Conservation (phyloP, 2,888 invertebrate species). For the Tachystola acroxantha region DNA sequence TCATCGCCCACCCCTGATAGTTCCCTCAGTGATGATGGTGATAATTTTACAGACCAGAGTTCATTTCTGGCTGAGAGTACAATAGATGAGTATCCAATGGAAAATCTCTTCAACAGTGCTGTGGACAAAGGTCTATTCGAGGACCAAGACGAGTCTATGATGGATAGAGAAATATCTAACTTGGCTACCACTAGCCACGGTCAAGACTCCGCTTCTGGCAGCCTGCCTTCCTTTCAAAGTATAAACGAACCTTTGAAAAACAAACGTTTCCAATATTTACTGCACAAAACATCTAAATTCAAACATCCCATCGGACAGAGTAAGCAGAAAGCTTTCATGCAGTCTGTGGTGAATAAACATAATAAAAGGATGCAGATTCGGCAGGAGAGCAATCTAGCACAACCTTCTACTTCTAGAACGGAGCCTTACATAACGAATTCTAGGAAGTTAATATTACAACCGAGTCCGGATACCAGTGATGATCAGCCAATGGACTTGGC, state of each 20-base stretch:
- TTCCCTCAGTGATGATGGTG: slow-evolving; percentile 67
- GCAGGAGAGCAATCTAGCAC: slow-evolving; percentile 47
- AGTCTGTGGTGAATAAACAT: slow-evolving; percentile 72
- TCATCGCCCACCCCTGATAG: slow-evolving; percentile 58
- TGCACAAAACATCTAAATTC: slow-evolving; percentile 72
- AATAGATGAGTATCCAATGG: slow-evolving; percentile 73
- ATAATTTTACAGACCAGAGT: slow-evolving; percentile 67
- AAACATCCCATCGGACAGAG: slow-evolving; percentile 70
- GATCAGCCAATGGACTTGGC: slow-evolving; percentile 47
- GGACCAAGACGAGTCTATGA: slow-evolving; percentile 66
- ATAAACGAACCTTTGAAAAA: slow-evolving; percentile 69
- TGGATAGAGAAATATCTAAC: slow-evolving; percentile 72
- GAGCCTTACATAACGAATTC: slow-evolving; percentile 58
- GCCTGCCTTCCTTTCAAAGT: slow-evolving; percentile 65
- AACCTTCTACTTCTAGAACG: slow-evolving; percentile 64
- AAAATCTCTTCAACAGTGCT: slow-evolving; percentile 69
- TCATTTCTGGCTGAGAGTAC: slow-evolving; percentile 69
- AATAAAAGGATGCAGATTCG: slow-evolving; percentile 65
- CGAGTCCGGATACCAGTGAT: slow-evolving; percentile 33
- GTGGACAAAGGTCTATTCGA: slow-evolving; percentile 70
- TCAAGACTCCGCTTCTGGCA: slow-evolving; percentile 53
- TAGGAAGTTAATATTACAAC: slow-evolving; percentile 54
- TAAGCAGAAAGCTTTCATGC: slow-evolving; percentile 73
- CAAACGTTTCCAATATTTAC: slow-evolving; percentile 70
- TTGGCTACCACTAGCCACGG: slow-evolving; percentile 70